These are phyloP conservation scores for Glaucomys volans DNA, from an alignment of 2,113 vertebrate genomes.

Conservation along the genomic window DNA sequence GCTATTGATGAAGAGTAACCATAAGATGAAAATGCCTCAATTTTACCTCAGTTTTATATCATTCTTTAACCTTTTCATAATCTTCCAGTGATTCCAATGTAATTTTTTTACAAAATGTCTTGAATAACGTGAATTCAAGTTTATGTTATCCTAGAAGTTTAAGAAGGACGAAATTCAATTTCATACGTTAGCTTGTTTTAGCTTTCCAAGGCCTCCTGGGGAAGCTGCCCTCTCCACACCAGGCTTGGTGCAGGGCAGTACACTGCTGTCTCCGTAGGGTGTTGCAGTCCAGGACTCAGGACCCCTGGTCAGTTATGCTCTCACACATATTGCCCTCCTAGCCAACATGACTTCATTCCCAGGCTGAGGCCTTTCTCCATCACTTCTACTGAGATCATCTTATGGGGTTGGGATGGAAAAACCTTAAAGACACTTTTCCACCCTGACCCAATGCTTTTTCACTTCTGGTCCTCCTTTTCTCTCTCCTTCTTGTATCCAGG, in stretches of 20 bases:
- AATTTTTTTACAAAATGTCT: not conserved
- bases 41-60: not conserved
- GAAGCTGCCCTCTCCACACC: not conserved
- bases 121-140: not conserved
- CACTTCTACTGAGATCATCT: not conserved
- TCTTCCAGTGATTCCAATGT: not conserved
- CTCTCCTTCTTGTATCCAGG: not conserved
- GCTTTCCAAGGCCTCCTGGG: not conserved
- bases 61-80: not conserved
- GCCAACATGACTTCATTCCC: not conserved
- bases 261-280: not conserved
- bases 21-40: not conserved
- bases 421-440: too few relatives aligned
- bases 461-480: too few relatives aligned
- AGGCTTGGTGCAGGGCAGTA: not conserved
- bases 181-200: too few relatives aligned
- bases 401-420: not conserved
- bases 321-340: not conserved
- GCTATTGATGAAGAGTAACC: not conserved
- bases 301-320: not conserved
- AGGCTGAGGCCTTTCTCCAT: not conserved
- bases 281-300: not conserved
- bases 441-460: not conserved
- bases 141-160: not conserved
- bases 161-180: not conserved